Base-by-base conservation (phyloP, 2,888 invertebrate species). In the Bombylius discolor region DNA sequence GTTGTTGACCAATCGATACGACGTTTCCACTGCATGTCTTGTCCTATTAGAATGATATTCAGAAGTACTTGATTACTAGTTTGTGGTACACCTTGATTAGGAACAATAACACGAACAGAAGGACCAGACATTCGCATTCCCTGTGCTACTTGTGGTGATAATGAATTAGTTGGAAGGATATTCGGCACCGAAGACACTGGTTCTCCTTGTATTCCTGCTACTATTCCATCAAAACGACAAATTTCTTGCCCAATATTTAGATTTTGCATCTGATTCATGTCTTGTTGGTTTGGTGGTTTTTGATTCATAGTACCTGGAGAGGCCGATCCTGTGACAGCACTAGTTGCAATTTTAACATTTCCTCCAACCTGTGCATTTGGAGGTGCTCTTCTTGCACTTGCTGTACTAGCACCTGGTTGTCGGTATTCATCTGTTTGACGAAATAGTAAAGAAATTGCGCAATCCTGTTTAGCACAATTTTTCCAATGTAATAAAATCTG, bases 371-470 rank as follows among this genome's bases (percentile, higher is more conserved):
- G 58, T 36, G 51, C 51, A 72, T 73, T 57, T 60, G 47, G 59
- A 47, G 47, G 56, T 56, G 58, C 60, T 51, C 31, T 58, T 52
- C 33, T 58, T 13, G 59, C 52, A 58, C 56, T 57, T 45, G 49
- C 45, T 31, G 52, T 56, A 42, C 52, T 51, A 33, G 51, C 31
- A 49, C 52, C 46, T 33, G 57, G 69, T 70, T 70, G 67, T 77
- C 79, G 73, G 67, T 76, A 67, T 56, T 67, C 77, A 66, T 91
- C 89, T 31, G 92, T 93, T 75, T 93, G 91, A 70, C 98, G 97
- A 60, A 99, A 80, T 4, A 99, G 99, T 69, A 92, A 83, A 77
- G 99, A 99, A 33, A 99, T 97, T 6, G 97, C 96, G 77, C 99
- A 99, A 76, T 98, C 98, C 65, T 83, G 83, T 62, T 95, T 82